phyloP scores from a whole-genome alignment of 2,888 invertebrate genomes.

The Euzophera pinguis region DNA sequence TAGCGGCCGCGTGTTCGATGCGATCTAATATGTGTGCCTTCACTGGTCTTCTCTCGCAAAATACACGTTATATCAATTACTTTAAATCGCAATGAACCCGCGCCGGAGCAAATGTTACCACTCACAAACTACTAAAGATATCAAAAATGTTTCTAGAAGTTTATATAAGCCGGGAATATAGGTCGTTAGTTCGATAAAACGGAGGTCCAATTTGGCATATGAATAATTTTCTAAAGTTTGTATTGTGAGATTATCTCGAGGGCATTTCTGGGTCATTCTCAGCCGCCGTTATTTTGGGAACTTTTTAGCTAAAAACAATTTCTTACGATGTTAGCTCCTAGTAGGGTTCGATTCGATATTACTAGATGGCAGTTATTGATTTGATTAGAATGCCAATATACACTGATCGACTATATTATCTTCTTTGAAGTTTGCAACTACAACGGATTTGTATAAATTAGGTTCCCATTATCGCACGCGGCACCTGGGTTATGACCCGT shows the following conservation, averaged over 20 bases:
- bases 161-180: constrained; percentile 42
- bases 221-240: constrained; percentile 35
- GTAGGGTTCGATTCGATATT: no score
- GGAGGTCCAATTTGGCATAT: constrained; percentile 57
- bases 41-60: background rate
- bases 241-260: constrained; percentile 32
- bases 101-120: constrained; percentile 31
- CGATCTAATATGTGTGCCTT: constrained; percentile 5
- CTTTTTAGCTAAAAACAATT: background rate
- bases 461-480: background rate
- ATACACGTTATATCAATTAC: background rate
- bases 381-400: no score
- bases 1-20: background rate
- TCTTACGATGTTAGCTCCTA: background rate
- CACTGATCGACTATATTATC: no score
- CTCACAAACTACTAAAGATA: constrained; percentile 37
- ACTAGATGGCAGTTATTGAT: no score
- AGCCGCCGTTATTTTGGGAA: background rate
- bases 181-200: constrained; percentile 37
- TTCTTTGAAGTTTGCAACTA: background rate
- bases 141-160: constrained; percentile 39
- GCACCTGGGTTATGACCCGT: background rate
- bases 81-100: background rate
- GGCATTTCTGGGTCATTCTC: constrained; percentile 37
- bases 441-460: no score